Percentiles rank a stretch among this genome's conserved stretches.
phyloP scores from a whole-genome alignment of 2,797 vertebrate genomes.

The Mastacembelus armatus region DNA sequence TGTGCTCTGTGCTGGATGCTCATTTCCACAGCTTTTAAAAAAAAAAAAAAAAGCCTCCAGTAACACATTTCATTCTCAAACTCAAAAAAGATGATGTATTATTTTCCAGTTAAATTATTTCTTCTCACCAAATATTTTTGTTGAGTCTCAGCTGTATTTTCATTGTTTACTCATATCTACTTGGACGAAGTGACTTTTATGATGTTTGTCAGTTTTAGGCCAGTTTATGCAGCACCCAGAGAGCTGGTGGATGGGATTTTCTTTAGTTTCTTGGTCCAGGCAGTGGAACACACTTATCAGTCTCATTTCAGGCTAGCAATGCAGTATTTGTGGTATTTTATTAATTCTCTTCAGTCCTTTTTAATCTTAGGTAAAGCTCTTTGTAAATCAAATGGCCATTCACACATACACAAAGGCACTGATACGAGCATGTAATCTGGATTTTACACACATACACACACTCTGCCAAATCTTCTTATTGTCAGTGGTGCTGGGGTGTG shows the following conservation, averaged over 20 bases:
- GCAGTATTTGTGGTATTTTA: slow-evolving; percentile 52
- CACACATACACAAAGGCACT: slow-evolving; percentile 52
- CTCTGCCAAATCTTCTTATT: slow-evolving; percentile 58
- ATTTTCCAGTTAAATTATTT: neutral
- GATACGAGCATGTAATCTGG: slow-evolving; percentile 34
- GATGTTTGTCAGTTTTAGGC: neutral
- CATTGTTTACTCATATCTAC: neutral
- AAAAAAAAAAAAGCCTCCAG: slow-evolving; percentile 18
- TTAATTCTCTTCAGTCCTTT: slow-evolving; percentile 52
- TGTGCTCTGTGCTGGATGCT: slow-evolving; percentile 1
- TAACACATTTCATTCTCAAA: slow-evolving; percentile 12
- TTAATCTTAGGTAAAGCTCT: slow-evolving; percentile 68
- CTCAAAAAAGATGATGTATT: neutral
- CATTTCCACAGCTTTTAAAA: slow-evolving; percentile 39
- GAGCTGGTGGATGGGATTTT: neutral
- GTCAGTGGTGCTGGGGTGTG: slow-evolving; percentile 23
- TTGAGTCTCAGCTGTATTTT: neutral
- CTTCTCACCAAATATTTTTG: neutral
- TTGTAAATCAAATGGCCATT: slow-evolving; percentile 51
- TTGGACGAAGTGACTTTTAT: neutral
- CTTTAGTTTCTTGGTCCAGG: neutral
- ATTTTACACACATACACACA: slow-evolving; percentile 15
- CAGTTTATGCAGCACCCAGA: neutral
- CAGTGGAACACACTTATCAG: slow-evolving; percentile 2
- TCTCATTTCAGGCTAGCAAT: slow-evolving; percentile 56